phyloP scores from a whole-genome alignment of 2,113 vertebrate genomes.

The Cololabis saira region DNA sequence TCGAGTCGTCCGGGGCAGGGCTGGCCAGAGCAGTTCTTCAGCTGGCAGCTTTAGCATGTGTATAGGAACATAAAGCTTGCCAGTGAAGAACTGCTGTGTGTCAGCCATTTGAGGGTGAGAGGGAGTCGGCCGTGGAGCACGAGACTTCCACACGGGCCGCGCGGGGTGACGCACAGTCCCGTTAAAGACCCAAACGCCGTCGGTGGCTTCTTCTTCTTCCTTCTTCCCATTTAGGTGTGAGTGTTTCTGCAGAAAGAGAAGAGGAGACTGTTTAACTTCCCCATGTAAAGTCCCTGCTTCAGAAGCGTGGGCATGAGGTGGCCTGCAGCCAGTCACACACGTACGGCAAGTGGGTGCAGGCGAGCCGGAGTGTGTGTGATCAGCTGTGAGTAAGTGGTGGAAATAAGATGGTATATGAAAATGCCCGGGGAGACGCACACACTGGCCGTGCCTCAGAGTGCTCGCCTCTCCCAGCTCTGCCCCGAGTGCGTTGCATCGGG shows the following conservation, averaged over 20 bases:
- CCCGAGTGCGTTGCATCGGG: constrained; percentile 25
- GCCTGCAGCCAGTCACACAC: constrained; percentile 48
- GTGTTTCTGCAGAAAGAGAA: constrained; percentile 58
- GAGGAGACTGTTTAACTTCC: constrained; percentile 48
- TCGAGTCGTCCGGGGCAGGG: constrained; percentile 81
- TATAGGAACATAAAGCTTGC: constrained; percentile 99
- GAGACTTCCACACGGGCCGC: constrained; percentile 1
- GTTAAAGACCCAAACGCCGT: not conserved
- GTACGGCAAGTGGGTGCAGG: constrained; percentile 53
- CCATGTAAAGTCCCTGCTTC: constrained; percentile 37
- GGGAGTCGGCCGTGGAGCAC: not conserved
- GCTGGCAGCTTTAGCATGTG: constrained; percentile 99
- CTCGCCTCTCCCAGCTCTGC: constrained; percentile 24
- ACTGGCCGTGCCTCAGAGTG: constrained; percentile 48
- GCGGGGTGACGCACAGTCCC: constrained; percentile 7
- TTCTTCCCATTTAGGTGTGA: constrained; percentile 19
- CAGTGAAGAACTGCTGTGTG: constrained; percentile 99
- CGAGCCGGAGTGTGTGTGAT: constrained; percentile 37
- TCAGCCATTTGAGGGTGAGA: constrained; percentile 81
- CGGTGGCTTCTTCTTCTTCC: constrained; percentile 29
- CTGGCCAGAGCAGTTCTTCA: constrained; percentile 99
- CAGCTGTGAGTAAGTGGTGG: constrained; percentile 61
- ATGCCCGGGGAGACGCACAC: constrained; percentile 41
- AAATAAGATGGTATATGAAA: constrained; percentile 51
- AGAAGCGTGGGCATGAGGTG: constrained; percentile 44